These are phyloP conservation scores for Babylonia areolata DNA, from an alignment of 1,140 invertebrate genomes.

Conservation along the genomic window DNA sequence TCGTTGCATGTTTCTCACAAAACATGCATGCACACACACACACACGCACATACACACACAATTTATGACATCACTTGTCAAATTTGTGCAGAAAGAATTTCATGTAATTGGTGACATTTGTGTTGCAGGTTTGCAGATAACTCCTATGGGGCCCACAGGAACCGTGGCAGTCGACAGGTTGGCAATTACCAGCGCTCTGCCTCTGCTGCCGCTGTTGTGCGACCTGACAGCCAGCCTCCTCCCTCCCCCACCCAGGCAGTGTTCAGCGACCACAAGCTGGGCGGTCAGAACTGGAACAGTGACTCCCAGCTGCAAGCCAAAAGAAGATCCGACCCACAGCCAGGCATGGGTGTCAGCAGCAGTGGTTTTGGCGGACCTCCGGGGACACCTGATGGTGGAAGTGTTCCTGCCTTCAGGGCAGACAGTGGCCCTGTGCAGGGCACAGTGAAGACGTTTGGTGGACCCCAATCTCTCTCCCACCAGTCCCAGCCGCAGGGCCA, in stretches of 20 bases:
- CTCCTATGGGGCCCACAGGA: slow-evolving; percentile 65
- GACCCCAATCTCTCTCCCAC: slow-evolving; percentile 6
- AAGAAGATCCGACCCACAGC: background rate
- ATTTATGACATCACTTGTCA: too few relatives aligned
- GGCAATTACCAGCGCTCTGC: slow-evolving; percentile 65
- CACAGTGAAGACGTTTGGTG: background rate
- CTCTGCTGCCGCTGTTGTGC: slow-evolving; percentile 54
- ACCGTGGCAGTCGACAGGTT: slow-evolving; percentile 50
- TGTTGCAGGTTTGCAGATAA: slow-evolving; percentile 67
- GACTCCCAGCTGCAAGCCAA: slow-evolving; percentile 35
- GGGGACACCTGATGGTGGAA: slow-evolving; percentile 1
- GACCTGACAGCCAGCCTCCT: slow-evolving; percentile 25
- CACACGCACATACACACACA: too few relatives aligned
- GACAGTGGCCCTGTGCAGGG: slow-evolving; percentile 20
- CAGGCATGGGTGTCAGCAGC: background rate
- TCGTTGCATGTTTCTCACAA: too few relatives aligned
- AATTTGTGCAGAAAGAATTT: too few relatives aligned
- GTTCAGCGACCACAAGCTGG: slow-evolving; percentile 42
- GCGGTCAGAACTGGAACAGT: slow-evolving; percentile 48
- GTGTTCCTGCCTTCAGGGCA: slow-evolving; percentile 38
- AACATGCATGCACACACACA: too few relatives aligned
- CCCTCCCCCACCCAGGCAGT: slow-evolving; percentile 27
- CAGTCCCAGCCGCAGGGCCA: background rate
- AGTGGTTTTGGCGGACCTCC: background rate
- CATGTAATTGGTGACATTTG: background rate